These are phyloP conservation scores for Cnemophilus loriae DNA, from an alignment of 2,113 vertebrate species.

Conservation along the genomic window DNA sequence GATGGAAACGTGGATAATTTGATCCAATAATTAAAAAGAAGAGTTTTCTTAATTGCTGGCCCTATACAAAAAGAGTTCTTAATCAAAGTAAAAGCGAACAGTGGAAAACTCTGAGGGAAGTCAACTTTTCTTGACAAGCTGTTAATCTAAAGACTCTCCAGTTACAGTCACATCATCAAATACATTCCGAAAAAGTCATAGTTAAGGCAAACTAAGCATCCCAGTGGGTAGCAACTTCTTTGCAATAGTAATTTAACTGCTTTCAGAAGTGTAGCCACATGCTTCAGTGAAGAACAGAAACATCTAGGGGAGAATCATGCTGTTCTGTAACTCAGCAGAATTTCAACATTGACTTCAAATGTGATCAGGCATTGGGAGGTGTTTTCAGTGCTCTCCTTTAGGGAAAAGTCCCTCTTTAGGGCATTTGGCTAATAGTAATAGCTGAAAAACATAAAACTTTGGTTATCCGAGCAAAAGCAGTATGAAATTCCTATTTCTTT, in stretches of 20 bases:
- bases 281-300: background rate
- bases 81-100: background rate
- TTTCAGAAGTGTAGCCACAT: background rate
- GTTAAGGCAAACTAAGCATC: background rate
- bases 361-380: background rate
- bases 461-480: background rate
- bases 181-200: background rate
- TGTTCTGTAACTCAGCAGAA: slow-evolving; percentile 3
- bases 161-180: background rate
- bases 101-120: background rate
- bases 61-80: background rate
- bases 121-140: background rate
- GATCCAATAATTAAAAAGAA: background rate
- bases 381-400: background rate
- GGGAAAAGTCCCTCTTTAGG: background rate
- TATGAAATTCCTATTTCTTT: background rate
- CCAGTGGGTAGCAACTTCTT: background rate
- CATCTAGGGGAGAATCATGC: background rate
- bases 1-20: background rate
- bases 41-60: background rate
- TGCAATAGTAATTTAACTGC: background rate
- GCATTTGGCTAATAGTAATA: background rate
- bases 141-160: background rate
- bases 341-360: background rate
- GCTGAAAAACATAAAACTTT: background rate